Evolutionary conservation across 1,140 invertebrate genomes (phyloP).

Genomic region (Lordiphosa clarofinis): DNA sequence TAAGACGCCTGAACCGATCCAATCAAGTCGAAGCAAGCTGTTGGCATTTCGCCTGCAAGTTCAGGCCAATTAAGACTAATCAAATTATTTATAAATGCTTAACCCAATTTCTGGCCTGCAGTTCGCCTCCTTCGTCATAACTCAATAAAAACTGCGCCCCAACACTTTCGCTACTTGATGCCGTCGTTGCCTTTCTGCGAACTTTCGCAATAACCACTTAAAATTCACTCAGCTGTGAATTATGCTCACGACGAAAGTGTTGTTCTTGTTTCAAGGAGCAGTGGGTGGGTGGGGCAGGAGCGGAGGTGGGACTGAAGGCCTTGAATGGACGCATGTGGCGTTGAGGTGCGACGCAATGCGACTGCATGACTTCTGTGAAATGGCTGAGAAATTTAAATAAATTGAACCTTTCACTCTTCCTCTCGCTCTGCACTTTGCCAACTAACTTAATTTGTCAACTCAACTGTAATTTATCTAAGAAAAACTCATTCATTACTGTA

Average conservation of each 20-base stretch:
- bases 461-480: conserved; percentile 65
- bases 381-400: conserved; percentile 13
- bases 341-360: conserved; percentile 20
- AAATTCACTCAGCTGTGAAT: conserved; percentile 78
- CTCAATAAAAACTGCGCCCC: conserved; percentile 66
- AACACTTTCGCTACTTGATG: conserved; percentile 69
- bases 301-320: conserved; percentile 25
- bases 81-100: conserved; percentile 77
- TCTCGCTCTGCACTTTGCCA: too few species aligned
- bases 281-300: too few species aligned
- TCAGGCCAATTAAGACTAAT: conserved; percentile 74
- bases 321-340: conserved; percentile 62
- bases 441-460: conserved; percentile 72
- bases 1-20: not conserved
- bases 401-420: not conserved
- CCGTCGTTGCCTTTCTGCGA: conserved; percentile 23
- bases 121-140: conserved; percentile 44
- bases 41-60: conserved; percentile 44
- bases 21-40: conserved; percentile 23
- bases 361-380: conserved; percentile 35
- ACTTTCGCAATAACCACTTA: conserved; percentile 78
- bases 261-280: conserved; percentile 55
- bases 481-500: conserved; percentile 74
- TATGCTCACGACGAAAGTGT: conserved; percentile 70
- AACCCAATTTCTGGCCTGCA: conserved; percentile 68